These are phyloP conservation scores for Neodon shergylaensis DNA, from an alignment of 2,113 vertebrate species.

Conservation along the genomic window DNA sequence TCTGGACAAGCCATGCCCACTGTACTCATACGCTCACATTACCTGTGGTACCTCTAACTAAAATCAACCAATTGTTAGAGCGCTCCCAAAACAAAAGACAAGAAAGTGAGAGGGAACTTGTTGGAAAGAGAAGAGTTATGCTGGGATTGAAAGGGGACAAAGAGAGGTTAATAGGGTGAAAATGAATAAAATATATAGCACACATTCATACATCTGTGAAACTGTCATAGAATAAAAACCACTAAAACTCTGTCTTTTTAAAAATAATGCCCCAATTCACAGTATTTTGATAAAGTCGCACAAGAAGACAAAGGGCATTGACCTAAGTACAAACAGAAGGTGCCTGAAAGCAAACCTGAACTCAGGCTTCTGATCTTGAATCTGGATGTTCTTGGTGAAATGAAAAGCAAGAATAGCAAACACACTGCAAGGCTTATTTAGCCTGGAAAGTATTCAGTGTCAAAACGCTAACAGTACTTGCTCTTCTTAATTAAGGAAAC, in stretches of 20 bases:
- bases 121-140: neutral
- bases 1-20: neutral
- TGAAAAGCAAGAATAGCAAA: constrained; percentile 16
- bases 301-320: neutral
- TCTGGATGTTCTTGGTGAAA: neutral
- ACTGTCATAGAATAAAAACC: neutral
- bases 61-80: too few species aligned
- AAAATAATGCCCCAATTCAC: neutral
- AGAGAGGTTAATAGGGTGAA: neutral
- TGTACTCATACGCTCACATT: neutral
- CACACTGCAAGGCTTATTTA: constrained; percentile 35
- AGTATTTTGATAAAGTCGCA: neutral
- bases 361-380: neutral
- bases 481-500: constrained; percentile 57
- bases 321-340: neutral
- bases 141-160: too few species aligned
- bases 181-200: too few species aligned
- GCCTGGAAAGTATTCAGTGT: constrained; percentile 59
- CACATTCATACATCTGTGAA: neutral
- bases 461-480: constrained; percentile 49
- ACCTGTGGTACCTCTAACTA: neutral
- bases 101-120: neutral
- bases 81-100: neutral
- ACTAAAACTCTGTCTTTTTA: neutral
- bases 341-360: neutral